These are phyloP conservation scores for Entomobrya proxima DNA, from an alignment of 2,888 invertebrate genomes.

Conservation along the genomic window DNA sequence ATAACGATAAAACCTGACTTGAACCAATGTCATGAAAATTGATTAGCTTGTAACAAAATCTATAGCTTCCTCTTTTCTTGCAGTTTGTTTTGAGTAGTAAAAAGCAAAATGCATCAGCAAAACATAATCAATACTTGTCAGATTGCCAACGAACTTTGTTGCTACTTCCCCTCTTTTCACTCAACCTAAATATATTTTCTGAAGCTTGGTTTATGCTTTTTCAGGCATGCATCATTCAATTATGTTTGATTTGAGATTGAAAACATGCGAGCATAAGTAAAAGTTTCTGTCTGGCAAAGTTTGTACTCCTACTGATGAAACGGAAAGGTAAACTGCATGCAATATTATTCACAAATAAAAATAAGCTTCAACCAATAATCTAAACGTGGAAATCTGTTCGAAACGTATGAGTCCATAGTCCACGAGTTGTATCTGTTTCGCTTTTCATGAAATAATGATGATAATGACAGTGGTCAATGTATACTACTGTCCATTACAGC, in stretches of 20 bases:
- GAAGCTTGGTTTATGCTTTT: constrained; percentile 6
- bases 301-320: not conserved
- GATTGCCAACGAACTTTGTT: constrained; percentile 26
- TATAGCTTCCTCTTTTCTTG: constrained; percentile 19
- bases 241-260: constrained; percentile 14
- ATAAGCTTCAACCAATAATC: no score
- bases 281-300: not conserved
- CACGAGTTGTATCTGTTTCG: not conserved
- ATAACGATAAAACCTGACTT: constrained; percentile 42
- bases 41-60: constrained; percentile 20
- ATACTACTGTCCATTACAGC: not conserved
- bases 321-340: not conserved
- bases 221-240: constrained; percentile 26
- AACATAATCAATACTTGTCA: constrained; percentile 55
- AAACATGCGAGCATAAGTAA: constrained; percentile 9
- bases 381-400: not conserved
- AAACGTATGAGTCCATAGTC: not conserved
- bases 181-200: not conserved
- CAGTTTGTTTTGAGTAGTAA: constrained; percentile 4
- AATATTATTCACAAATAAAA: no score
- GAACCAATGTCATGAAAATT: constrained; percentile 51
- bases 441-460: not conserved
- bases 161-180: constrained; percentile 9
- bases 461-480: not conserved
- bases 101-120: not conserved